Percentiles rank a stretch among this genome's conserved stretches.
These are phyloP conservation scores for Drosophila austrosaltans DNA, from an alignment of 2,888 invertebrate species.

Conservation along the genomic window DNA sequence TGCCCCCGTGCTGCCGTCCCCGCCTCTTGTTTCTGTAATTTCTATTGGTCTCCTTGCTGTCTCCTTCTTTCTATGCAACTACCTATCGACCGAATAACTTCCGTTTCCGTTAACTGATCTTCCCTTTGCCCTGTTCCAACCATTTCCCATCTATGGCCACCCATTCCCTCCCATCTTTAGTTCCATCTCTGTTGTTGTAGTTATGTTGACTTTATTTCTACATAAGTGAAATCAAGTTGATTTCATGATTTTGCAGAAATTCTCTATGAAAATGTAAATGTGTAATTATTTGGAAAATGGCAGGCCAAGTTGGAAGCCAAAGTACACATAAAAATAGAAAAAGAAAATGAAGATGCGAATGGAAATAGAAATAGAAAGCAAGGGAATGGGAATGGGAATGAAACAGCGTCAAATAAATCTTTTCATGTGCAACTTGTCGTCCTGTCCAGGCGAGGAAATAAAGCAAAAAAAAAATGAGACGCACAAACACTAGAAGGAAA, in stretches of 20 bases:
- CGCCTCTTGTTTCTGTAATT: neutral
- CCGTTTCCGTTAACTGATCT: conserved; percentile 40
- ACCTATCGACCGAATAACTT: conserved; percentile 22
- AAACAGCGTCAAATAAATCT: conserved; percentile 61
- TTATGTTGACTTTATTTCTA: conserved; percentile 42
- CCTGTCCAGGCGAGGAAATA: neutral
- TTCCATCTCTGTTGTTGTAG: neutral
- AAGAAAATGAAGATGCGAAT: too few species aligned
- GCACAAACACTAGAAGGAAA: conserved; percentile 22
- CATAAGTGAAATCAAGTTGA: conserved; percentile 55
- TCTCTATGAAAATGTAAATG: conserved; percentile 78
- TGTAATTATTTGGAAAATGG: conserved; percentile 76
- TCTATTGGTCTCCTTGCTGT: neutral
- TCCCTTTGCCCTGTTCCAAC: neutral
- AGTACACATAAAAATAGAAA: neutral
- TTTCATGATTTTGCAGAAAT: conserved; percentile 69
- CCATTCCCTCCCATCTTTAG: neutral
- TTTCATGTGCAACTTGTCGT: conserved; percentile 43
- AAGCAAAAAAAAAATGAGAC: conserved; percentile 6
- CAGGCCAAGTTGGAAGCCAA: conserved; percentile 29
- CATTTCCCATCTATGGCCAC: too few species aligned
- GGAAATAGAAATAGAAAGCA: neutral
- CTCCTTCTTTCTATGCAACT: neutral
- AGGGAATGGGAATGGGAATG: neutral
- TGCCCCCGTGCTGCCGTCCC: too few species aligned